Evolutionary conservation across 2,888 invertebrate species (phyloP).

Genomic region (Peribatodes rhomboidaria): DNA sequence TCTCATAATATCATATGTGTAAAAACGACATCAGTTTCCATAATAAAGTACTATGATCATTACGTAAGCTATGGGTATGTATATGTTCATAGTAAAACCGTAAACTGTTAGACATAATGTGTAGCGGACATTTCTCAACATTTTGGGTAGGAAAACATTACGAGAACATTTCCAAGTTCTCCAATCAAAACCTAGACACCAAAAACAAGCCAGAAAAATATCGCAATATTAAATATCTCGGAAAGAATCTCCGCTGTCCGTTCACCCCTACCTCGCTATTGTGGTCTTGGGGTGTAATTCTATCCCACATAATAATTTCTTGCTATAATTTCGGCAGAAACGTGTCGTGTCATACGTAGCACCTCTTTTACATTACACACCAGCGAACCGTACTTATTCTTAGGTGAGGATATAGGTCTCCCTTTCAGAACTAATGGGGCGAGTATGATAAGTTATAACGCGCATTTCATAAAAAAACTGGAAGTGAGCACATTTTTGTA

Average conservation of each 20-base stretch:
- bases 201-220: background rate
- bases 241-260: slow-evolving; percentile 16
- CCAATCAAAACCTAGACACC: background rate
- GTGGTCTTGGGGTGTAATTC: slow-evolving; percentile 16
- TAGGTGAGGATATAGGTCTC: slow-evolving; percentile 22
- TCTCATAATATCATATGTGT: too few species aligned
- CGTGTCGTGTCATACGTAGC: slow-evolving; percentile 26
- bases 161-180: too few species aligned
- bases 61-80: too few species aligned
- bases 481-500: background rate
- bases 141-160: too few species aligned
- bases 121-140: too few species aligned
- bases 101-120: too few species aligned
- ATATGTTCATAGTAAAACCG: too few species aligned
- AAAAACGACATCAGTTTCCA: too few species aligned
- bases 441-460: slow-evolving; percentile 27
- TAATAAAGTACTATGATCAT: too few species aligned
- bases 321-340: slow-evolving; percentile 25
- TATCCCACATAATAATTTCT: slow-evolving; percentile 28
- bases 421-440: slow-evolving; percentile 23
- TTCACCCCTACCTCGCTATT: slow-evolving; percentile 19
- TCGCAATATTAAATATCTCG: background rate
- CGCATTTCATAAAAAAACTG: slow-evolving; percentile 8
- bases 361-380: slow-evolving; percentile 24
- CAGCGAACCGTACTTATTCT: slow-evolving; percentile 26